These are phyloP conservation scores for Diloba caeruleocephala DNA, from an alignment of 2,888 invertebrate species.

Conservation along the genomic window DNA sequence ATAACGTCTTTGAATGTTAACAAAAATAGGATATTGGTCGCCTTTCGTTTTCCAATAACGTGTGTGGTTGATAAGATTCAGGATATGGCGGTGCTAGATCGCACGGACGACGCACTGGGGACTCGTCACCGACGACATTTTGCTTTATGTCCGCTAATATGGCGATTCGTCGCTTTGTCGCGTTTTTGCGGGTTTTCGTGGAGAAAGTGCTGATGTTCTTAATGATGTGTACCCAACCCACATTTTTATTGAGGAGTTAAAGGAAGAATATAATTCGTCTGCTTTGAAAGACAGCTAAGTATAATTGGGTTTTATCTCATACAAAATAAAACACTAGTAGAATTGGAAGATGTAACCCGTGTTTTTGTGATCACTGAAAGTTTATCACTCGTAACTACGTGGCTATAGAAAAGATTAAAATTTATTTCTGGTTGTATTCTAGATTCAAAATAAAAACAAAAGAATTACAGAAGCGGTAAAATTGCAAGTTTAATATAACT, in stretches of 20 bases:
- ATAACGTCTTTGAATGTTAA: conserved; percentile 32
- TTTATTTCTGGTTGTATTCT: too few relatives aligned
- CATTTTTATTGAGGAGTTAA: conserved; percentile 8
- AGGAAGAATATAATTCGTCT: not conserved
- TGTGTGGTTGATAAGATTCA: conserved; percentile 68
- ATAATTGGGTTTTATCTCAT: too few relatives aligned
- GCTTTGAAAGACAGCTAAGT: too few relatives aligned
- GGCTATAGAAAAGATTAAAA: too few relatives aligned
- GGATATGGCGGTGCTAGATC: conserved; percentile 57
- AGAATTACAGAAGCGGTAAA: too few relatives aligned
- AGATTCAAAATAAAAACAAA: too few relatives aligned
- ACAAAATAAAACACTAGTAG: too few relatives aligned
- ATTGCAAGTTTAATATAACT: too few relatives aligned
- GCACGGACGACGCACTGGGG: conserved; percentile 62
- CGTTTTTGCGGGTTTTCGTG: conserved; percentile 5
- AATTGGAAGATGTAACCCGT: too few relatives aligned
- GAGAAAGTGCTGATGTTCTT: conserved; percentile 2
- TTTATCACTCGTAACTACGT: too few relatives aligned
- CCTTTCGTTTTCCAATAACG: conserved; percentile 75
- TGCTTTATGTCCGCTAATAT: conserved; percentile 71
- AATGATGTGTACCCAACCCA: conserved; percentile 11
- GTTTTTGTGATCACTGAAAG: too few relatives aligned
- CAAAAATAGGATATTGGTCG: conserved; percentile 77
- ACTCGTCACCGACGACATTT: conserved; percentile 55
- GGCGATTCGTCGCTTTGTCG: conserved; percentile 52